phyloP scores from a whole-genome alignment of 2,888 invertebrate genomes.

The Neoascia interrupta region DNA sequence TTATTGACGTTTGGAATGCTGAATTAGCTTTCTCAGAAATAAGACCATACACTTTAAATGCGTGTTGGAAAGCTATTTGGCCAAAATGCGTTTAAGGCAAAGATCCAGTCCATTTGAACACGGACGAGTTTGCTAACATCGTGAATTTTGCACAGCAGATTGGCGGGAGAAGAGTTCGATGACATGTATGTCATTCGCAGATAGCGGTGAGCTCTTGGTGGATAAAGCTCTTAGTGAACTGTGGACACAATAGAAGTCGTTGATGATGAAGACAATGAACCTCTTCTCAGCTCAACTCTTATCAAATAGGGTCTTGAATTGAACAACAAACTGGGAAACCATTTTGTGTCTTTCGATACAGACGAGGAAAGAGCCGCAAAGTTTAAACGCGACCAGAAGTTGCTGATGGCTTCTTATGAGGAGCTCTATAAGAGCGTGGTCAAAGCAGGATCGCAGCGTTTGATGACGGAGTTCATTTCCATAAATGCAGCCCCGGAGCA shows the following conservation, averaged over 20 bases:
- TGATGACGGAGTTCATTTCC: too few relatives aligned
- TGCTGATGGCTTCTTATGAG: too few relatives aligned
- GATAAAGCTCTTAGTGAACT: slow-evolving; percentile 69
- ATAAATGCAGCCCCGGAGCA: too few relatives aligned
- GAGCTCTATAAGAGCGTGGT: too few relatives aligned
- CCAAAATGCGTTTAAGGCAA: slow-evolving; percentile 64
- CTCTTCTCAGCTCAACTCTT: neutral
- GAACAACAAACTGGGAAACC: neutral
- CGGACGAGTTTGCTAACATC: slow-evolving; percentile 46
- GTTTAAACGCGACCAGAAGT: neutral
- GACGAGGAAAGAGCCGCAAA: neutral
- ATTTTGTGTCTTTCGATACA: neutral
- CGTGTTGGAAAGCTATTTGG: slow-evolving; percentile 72
- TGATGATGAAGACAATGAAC: neutral
- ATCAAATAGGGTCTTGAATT: neutral
- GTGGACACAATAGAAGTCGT: neutral
- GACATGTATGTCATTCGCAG: too few relatives aligned
- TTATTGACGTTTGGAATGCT: slow-evolving; percentile 52
- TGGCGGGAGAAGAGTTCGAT: slow-evolving; percentile 72
- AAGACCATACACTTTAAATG: slow-evolving; percentile 71
- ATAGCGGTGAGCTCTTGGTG: slow-evolving; percentile 69
- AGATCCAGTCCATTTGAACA: slow-evolving; percentile 29
- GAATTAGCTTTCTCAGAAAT: slow-evolving; percentile 55
- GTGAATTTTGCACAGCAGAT: slow-evolving; percentile 70
- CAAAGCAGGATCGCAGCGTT: too few relatives aligned